A percentile compares a stretch with the other conserved stretches of the same genome.
Evolutionary conservation across 1,140 invertebrate species (phyloP).

Genomic region (Hyphantria cunea): DNA sequence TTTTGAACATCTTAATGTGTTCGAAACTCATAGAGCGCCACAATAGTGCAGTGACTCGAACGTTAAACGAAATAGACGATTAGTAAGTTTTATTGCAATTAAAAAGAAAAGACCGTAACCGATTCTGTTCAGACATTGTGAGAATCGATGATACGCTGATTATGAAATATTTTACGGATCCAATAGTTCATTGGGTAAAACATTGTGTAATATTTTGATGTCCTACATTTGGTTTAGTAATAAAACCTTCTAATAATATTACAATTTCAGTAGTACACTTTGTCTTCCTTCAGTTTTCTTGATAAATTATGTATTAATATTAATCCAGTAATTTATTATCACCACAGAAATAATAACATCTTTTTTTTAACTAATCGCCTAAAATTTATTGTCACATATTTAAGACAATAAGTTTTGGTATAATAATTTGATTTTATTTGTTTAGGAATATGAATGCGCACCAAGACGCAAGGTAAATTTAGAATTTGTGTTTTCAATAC

Average conservation of each 20-base stretch:
- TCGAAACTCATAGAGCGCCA: slow-evolving; percentile 1
- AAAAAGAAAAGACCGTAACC: slow-evolving; percentile 18
- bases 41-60: slow-evolving; percentile 13
- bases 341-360: no score
- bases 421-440: no score
- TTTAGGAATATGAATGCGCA: no score
- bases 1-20: neutral
- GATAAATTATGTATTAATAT: no score
- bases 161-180: slow-evolving; percentile 21
- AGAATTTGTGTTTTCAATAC: no score
- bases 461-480: no score
- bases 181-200: slow-evolving; percentile 24
- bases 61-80: slow-evolving; percentile 18
- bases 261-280: neutral
- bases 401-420: no score
- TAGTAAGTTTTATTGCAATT: slow-evolving; percentile 21
- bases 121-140: slow-evolving; percentile 27
- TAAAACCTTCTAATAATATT: neutral
- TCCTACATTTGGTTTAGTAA: slow-evolving; percentile 19
- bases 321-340: no score
- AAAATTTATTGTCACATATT: no score
- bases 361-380: no score
- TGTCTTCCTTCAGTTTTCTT: no score
- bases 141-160: slow-evolving; percentile 32
- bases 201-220: slow-evolving; percentile 24